A percentile compares a stretch with the other conserved stretches of the same genome.
Conservation (phyloP, 2,113 vertebrate species). For the Garra rufa region DNA sequence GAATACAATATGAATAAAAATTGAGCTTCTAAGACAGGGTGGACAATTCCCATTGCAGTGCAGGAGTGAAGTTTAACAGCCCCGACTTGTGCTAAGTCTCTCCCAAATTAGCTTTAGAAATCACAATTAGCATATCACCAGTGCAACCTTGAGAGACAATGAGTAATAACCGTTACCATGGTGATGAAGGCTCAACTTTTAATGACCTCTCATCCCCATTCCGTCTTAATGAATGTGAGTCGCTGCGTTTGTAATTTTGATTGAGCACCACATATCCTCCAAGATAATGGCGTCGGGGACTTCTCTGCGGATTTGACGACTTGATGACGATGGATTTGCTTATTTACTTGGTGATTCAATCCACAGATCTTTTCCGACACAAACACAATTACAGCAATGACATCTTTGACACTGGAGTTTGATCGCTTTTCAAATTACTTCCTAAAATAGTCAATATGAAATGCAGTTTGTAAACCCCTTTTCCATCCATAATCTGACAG, state of each 20-base stretch:
- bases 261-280: constrained; percentile 70
- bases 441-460: background rate
- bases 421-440: constrained; percentile 32
- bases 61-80: constrained; percentile 41
- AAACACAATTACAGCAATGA: constrained; percentile 71
- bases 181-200: constrained; percentile 72
- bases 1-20: constrained; percentile 39
- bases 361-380: constrained; percentile 64
- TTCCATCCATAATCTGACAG: background rate
- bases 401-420: constrained; percentile 63
- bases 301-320: constrained; percentile 70
- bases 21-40: constrained; percentile 5
- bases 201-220: constrained; percentile 72
- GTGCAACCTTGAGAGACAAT: constrained; percentile 72
- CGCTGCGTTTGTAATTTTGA: constrained; percentile 74
- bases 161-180: constrained; percentile 72
- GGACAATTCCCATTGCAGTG: constrained; percentile 49
- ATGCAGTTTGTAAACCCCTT: background rate
- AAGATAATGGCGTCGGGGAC: constrained; percentile 76
- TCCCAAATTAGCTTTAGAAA: constrained; percentile 56
- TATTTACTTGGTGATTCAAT: constrained; percentile 71
- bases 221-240: constrained; percentile 74
- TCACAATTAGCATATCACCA: constrained; percentile 69
- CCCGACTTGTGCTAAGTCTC: constrained; percentile 26
- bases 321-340: constrained; percentile 78